Base-by-base conservation (phyloP, 2,797 vertebrate species). In the Poecilia gillii region DNA sequence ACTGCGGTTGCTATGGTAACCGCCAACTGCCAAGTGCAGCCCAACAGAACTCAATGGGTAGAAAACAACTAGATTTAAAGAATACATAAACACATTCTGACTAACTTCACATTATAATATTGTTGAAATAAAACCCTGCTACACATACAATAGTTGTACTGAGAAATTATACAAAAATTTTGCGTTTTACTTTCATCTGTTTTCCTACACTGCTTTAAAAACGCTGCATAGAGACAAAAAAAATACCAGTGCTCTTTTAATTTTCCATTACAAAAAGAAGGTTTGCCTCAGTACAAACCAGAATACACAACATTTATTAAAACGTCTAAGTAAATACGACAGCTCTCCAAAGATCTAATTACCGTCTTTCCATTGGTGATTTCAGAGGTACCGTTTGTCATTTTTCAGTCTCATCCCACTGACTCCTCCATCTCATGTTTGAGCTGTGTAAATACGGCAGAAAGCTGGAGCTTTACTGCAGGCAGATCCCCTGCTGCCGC, bases 401-500 rank as follows among this genome's bases (percentile, higher is more conserved):
- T 77, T 78, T 76, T 73, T 80, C 64, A 36, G 64, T 68, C 82
- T 49, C 62, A 76, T 86, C 81, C 85, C 75, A 18, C 57, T 53
- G 36, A 75, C 79, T 78, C 80, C 78, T 81, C 18, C 79, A 82
- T 84, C 84, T 87, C n/a, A 84, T 79, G 86, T 80, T 71, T 80
- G 80, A 92, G 90, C 88, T 90, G 87, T 85, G 85, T 82, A 89
- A 92, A 93, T 66, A 93, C 57, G 75, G 71, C 28, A 41, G 83
- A 87, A 82, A 87, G 81, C 88, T 73, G 76, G 23, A 82, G 91
- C 89, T 90, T 84, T 81, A 79, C 81, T 68, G 71, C 77, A 77
- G 75, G 85, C 85, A 87, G 88, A 89, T 92, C 85, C 80, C 89
- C 90, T 85, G 90, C 89, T 91, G 93, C 84, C 77, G 43, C 80